These are phyloP conservation scores for Lymantria dispar DNA, from an alignment of 2,888 invertebrate species.

Conservation along the genomic window DNA sequence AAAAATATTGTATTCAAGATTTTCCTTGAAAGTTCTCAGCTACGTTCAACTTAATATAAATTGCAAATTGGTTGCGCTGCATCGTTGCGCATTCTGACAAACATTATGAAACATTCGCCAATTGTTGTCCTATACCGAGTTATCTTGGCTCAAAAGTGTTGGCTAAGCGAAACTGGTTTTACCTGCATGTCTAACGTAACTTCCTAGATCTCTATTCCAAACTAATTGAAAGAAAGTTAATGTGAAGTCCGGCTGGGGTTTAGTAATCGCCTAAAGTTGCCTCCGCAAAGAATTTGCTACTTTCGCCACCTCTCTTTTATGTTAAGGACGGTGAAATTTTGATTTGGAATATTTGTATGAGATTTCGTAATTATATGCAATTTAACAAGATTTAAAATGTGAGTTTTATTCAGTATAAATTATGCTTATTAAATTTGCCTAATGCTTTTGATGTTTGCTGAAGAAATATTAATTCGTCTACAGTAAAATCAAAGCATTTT, in stretches of 20 bases:
- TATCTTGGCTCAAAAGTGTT: conserved; percentile 25
- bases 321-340: conserved; percentile 20
- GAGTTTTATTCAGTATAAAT: background rate
- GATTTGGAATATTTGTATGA: conserved; percentile 6
- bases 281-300: conserved; percentile 32
- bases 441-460: background rate
- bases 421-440: background rate
- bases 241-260: conserved; percentile 27
- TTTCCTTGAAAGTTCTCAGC: conserved; percentile 15
- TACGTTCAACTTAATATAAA: conserved; percentile 21
- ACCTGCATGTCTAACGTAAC: conserved; percentile 24
- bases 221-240: conserved; percentile 49
- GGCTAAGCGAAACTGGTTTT: conserved; percentile 28
- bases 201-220: conserved; percentile 39
- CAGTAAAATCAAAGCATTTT: conserved; percentile 27
- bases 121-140: conserved; percentile 25
- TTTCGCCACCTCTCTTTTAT: conserved; percentile 34
- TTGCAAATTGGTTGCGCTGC: conserved; percentile 29
- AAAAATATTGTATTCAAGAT: conserved; percentile 11
- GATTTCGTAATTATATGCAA: conserved; percentile 1
- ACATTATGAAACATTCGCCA: conserved; percentile 29
- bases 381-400: conserved; percentile 1
- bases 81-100: conserved; percentile 23
- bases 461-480: background rate
- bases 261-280: conserved; percentile 31